These are phyloP conservation scores for Calcarius lapponicus DNA, from an alignment of 2,797 vertebrate genomes.

Conservation along the genomic window DNA sequence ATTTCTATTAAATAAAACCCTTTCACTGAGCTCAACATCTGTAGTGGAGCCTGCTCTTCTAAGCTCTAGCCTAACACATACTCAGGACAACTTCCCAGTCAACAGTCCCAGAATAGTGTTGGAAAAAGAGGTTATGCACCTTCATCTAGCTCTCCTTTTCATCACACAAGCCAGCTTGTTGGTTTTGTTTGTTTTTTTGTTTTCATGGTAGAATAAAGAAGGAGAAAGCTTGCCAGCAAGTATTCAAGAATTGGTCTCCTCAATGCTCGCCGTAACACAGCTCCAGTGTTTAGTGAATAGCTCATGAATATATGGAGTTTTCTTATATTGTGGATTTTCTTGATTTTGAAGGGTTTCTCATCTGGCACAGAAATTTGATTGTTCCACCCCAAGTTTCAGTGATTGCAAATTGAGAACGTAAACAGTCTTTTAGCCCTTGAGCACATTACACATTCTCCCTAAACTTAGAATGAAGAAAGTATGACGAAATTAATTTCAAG, in stretches of 20 bases:
- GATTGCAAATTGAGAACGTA: neutral
- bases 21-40: neutral
- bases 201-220: neutral
- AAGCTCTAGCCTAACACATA: neutral
- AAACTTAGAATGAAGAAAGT: neutral
- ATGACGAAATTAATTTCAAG: neutral
- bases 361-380: neutral
- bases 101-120: accelerated
- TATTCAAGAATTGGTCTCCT: neutral
- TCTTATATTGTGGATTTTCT: neutral
- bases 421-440: neutral
- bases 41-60: neutral
- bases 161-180: neutral
- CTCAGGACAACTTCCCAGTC: neutral
- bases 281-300: neutral
- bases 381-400: neutral
- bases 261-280: neutral
- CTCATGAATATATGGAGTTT: neutral
- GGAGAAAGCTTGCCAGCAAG: neutral
- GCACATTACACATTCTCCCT: no score
- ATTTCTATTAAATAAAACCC: neutral
- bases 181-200: neutral
- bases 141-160: neutral
- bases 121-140: neutral
- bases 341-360: neutral